A percentile compares a stretch with the other conserved stretches of the same genome.
phyloP scores from a whole-genome alignment of 2,888 invertebrate genomes.

The Apamea anceps region DNA sequence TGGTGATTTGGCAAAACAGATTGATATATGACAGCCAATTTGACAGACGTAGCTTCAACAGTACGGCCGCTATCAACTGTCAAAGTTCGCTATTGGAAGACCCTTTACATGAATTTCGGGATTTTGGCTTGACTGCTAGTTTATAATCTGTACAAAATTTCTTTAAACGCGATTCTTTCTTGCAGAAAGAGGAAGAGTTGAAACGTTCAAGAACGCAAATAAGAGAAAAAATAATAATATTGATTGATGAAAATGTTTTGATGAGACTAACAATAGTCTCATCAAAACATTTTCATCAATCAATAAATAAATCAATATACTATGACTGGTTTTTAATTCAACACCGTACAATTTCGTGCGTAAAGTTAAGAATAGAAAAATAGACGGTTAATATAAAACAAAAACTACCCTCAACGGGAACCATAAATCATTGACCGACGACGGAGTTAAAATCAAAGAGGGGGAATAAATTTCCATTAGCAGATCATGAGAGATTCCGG shows the following conservation, averaged over 20 bases:
- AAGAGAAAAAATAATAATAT: not conserved
- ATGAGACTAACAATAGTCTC: too few species aligned
- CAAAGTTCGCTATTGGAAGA: too few species aligned
- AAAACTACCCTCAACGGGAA: slow-evolving; percentile 61
- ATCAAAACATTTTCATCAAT: not conserved
- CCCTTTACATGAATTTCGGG: not conserved
- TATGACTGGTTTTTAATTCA: too few species aligned
- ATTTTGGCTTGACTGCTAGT: not conserved
- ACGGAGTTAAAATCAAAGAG: slow-evolving; percentile 75
- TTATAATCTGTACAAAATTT: not conserved
- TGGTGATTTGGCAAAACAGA: too few species aligned
- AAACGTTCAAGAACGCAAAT: not conserved
- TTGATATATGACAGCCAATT: too few species aligned
- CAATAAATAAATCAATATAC: not conserved
- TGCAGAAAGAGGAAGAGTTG: not conserved
- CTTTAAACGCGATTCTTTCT: not conserved
- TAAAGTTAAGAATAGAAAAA: not conserved
- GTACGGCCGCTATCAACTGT: too few species aligned
- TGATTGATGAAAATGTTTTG: too few species aligned
- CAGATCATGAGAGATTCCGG: slow-evolving; percentile 70
- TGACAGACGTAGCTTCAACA: too few species aligned
- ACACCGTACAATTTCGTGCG: not conserved
- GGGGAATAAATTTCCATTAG: slow-evolving; percentile 77
- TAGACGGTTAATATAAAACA: slow-evolving; percentile 15
- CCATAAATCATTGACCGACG: slow-evolving; percentile 71